Base-by-base conservation (phyloP, 2,888 invertebrate species). In the Leptura quadrifasciata region DNA sequence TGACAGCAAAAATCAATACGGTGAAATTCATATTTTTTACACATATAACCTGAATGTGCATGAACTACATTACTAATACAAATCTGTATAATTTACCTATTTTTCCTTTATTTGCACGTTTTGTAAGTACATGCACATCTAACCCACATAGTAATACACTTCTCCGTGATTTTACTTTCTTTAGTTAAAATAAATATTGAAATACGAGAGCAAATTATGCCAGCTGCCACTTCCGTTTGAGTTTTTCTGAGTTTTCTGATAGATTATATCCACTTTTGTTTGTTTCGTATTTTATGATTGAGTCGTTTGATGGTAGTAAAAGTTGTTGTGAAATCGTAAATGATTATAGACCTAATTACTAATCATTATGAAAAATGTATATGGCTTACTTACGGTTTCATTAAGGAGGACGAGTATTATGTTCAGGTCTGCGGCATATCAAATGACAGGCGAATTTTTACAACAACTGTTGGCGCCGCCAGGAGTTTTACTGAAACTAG, bases 1-100 rank as follows among this genome's bases (percentile, higher is more conserved):
- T 20, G 20, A 20, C 39, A 57, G 39, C 39, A 18, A 35, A 1
- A 47, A 64, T 39, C 63, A 20, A 64, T 64, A 39, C 18, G 63
- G 63, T 21, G 63, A 64, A 64, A 64, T 64, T 20, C 39, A 17
- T 18, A 35, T 35, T 64, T 64, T 64, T 63, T 18, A 35, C 18
- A 31, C 18, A 20, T 4, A 12, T 64, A 64, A 64, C 63, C 63
- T 64, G 18, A 47, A 64, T 64, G 39, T 18, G 20, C 63, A 64
- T 18, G 20, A 12, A 18, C 47, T 64, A 64, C 17, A 64, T 64
- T 47, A 12, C 18, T 39, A 57, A 20, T 57, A 20, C 5, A 21
- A 57, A 57, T 57, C 10, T 20, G 21, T 20, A 12, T 21, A 21
- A 57, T 57, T 57, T 57, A 57, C 57, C 57, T 57, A 57, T 20